A percentile compares a stretch with the other conserved stretches of the same genome.
Evolutionary conservation across 2,797 vertebrate species (phyloP).

Genomic region (Champsocephalus esox): DNA sequence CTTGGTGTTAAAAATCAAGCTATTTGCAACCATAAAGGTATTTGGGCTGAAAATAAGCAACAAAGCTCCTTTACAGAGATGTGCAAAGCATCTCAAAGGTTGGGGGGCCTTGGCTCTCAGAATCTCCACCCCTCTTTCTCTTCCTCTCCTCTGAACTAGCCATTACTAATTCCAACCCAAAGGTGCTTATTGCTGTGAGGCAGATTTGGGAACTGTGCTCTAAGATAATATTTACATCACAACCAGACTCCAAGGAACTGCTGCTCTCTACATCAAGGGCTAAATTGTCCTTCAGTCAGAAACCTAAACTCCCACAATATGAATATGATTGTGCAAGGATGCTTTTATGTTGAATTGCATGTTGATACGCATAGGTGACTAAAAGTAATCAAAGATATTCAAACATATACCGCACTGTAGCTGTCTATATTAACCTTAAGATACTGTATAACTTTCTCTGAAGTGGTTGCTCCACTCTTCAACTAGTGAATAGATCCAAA

Average conservation of each 20-base stretch:
- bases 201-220: conserved; percentile 70
- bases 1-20: conserved; percentile 25
- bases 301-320: conserved; percentile 2
- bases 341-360: conserved; percentile 9
- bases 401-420: conserved; percentile 4
- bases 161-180: conserved; percentile 82
- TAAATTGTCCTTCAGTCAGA: conserved; percentile 21
- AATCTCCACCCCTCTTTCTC: conserved; percentile 40
- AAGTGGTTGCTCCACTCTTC: conserved; percentile 2
- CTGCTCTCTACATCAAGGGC: neutral
- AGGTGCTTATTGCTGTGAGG: conserved; percentile 78
- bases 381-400: neutral
- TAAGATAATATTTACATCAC: conserved; percentile 84
- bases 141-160: conserved; percentile 62
- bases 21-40: conserved; percentile 34
- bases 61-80: conserved; percentile 57
- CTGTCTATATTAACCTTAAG: conserved; percentile 23
- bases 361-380: neutral
- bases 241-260: conserved; percentile 56
- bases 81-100: conserved; percentile 53
- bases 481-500: conserved; percentile 24
- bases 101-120: conserved; percentile 38
- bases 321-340: neutral
- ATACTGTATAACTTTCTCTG: conserved; percentile 14
- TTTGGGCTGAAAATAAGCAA: conserved; percentile 50